A percentile compares a stretch with the other conserved stretches of the same genome.
Evolutionary conservation across 1,140 invertebrate genomes (phyloP).

Genomic region (Piezodorus guildinii): DNA sequence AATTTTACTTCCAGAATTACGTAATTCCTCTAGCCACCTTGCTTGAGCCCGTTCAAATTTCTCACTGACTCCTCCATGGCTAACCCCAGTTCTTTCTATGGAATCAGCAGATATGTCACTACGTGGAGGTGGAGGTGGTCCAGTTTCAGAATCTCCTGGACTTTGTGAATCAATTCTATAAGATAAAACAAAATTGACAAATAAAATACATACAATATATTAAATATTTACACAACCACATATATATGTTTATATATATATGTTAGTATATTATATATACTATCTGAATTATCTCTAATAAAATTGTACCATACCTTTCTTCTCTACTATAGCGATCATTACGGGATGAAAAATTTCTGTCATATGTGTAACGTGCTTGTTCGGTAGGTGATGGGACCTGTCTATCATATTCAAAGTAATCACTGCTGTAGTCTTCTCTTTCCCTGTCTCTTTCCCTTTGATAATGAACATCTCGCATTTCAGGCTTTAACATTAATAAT

Average conservation of each 20-base stretch:
- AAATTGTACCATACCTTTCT: slow-evolving; percentile 33
- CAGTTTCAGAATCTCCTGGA: slow-evolving; percentile 31
- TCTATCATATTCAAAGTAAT: slow-evolving; percentile 40
- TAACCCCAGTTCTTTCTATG: slow-evolving; percentile 47
- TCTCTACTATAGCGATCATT: slow-evolving; percentile 37
- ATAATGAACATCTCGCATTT: slow-evolving; percentile 35
- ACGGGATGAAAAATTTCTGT: slow-evolving; percentile 37
- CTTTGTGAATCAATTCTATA: slow-evolving; percentile 30
- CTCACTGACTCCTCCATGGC: slow-evolving; percentile 25
- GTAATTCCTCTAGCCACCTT: slow-evolving; percentile 61
- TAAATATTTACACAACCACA: too few species aligned
- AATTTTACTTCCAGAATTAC: slow-evolving; percentile 61
- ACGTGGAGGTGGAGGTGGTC: slow-evolving; percentile 31
- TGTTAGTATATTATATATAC: too few species aligned
- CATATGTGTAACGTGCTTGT: slow-evolving; percentile 37
- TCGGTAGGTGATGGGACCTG: slow-evolving; percentile 38
- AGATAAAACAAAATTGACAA: slow-evolving; percentile 8
- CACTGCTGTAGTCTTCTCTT: slow-evolving; percentile 42
- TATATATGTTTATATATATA: too few species aligned
- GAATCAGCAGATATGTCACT: slow-evolving; percentile 67
- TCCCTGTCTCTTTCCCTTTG: slow-evolving; percentile 34
- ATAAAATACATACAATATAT: background rate
- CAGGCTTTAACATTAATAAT: slow-evolving; percentile 17
- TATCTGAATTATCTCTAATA: background rate
- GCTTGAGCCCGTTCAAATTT: slow-evolving; percentile 39